These are phyloP conservation scores for Dichetophora obliterata DNA, from an alignment of 2,888 invertebrate genomes.

Conservation along the genomic window DNA sequence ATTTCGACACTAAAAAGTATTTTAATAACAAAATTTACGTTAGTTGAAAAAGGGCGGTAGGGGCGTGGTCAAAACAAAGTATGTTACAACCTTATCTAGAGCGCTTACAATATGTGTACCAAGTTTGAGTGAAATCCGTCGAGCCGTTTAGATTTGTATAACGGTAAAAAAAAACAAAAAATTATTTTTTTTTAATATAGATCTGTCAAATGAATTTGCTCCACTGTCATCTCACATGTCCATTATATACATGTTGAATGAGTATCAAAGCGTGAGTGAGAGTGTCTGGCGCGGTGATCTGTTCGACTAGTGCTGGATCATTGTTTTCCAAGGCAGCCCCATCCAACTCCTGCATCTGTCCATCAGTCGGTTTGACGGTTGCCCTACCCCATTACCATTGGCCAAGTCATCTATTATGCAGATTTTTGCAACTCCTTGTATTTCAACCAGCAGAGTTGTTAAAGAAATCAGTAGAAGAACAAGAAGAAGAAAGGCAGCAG, in stretches of 20 bases:
- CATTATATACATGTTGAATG: background rate
- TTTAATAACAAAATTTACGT: too few relatives aligned
- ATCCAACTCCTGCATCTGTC: conserved; percentile 2
- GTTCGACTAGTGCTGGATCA: background rate
- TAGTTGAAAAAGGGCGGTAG: too few relatives aligned
- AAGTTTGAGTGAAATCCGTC: too few relatives aligned
- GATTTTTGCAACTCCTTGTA: conserved; percentile 29
- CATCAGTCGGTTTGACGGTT: conserved; percentile 3
- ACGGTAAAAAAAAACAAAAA: too few relatives aligned
- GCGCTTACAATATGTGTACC: too few relatives aligned
- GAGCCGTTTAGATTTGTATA: too few relatives aligned
- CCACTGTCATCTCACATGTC: background rate
- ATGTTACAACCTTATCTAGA: too few relatives aligned
- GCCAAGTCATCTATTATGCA: conserved; percentile 29
- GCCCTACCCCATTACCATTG: conserved; percentile 25
- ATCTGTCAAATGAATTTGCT: background rate
- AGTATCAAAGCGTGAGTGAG: conserved; percentile 1
- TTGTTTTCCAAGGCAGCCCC: background rate
- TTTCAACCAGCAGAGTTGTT: background rate
- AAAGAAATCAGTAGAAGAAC: background rate
- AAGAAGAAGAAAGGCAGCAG: background rate
- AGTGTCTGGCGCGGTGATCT: conserved; percentile 15
- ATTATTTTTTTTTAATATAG: too few relatives aligned
- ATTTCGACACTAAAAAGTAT: too few relatives aligned
- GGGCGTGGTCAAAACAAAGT: too few relatives aligned